Evolutionary conservation across 1,140 invertebrate genomes (phyloP).

Genomic region (Cydia splendana): DNA sequence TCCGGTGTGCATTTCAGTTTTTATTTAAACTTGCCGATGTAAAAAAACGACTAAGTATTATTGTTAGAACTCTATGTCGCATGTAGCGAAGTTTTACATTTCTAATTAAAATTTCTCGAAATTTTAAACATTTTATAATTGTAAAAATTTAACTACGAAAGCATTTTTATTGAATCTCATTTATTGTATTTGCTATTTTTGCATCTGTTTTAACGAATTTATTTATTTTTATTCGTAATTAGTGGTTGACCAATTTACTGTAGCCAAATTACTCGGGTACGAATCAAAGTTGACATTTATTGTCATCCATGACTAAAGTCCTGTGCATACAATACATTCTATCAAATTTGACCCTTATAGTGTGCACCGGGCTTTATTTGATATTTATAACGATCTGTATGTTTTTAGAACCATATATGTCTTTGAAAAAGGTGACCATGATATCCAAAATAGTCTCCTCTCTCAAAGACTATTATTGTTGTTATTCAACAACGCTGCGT

Average conservation of each 20-base stretch:
- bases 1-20: neutral
- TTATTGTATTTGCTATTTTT: neutral
- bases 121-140: neutral
- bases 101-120: neutral
- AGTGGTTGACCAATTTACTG: slow-evolving; percentile 15
- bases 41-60: neutral
- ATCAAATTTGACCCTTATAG: neutral
- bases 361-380: neutral
- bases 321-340: neutral
- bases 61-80: neutral
- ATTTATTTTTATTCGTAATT: neutral
- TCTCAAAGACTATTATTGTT: neutral
- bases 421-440: neutral
- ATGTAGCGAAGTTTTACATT: neutral
- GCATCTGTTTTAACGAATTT: neutral
- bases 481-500: neutral
- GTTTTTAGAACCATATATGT: neutral
- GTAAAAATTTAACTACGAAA: neutral
- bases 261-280: slow-evolving; percentile 12
- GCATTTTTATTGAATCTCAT: neutral
- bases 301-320: neutral
- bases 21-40: neutral
- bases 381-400: neutral
- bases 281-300: neutral
- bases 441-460: neutral